These are phyloP conservation scores for Apodemus speciosus DNA, from an alignment of 2,113 vertebrate species.

Conservation along the genomic window DNA sequence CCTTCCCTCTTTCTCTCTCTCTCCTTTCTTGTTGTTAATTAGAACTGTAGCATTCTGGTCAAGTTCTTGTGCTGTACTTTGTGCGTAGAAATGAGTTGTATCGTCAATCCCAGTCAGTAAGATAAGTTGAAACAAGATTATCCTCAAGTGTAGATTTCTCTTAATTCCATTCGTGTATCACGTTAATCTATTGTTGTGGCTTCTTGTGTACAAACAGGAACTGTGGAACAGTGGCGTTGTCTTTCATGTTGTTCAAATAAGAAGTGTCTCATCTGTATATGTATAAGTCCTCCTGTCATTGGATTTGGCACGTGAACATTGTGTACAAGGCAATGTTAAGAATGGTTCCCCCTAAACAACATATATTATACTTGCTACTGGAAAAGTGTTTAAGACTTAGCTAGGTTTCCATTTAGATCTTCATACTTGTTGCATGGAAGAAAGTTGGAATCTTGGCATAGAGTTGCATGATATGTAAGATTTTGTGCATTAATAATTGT, in stretches of 20 bases:
- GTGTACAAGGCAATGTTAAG: slow-evolving; percentile 92
- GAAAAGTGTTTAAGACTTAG: slow-evolving; percentile 89
- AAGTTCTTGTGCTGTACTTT: slow-evolving; percentile 85
- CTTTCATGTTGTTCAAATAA: slow-evolving; percentile 91
- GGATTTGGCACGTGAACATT: slow-evolving; percentile 93
- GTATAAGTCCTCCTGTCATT: slow-evolving; percentile 89
- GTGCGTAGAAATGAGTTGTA: slow-evolving; percentile 85
- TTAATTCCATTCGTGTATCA: slow-evolving; percentile 92
- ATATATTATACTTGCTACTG: slow-evolving; percentile 92
- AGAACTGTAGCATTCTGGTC: slow-evolving; percentile 86
- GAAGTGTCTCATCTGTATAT: slow-evolving; percentile 96
- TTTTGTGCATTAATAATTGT: slow-evolving; percentile 96
- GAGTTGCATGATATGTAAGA: slow-evolving; percentile 98
- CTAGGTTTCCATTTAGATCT: slow-evolving; percentile 92
- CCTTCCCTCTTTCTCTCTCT: slow-evolving; percentile 74
- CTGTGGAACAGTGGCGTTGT: slow-evolving; percentile 96
- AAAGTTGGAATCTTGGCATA: slow-evolving; percentile 94
- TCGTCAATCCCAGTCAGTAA: slow-evolving; percentile 83
- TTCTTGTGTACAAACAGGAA: slow-evolving; percentile 95
- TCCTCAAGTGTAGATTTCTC: slow-evolving; percentile 86
- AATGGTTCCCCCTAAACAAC: slow-evolving; percentile 90
- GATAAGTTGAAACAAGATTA: slow-evolving; percentile 79
- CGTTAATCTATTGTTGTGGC: slow-evolving; percentile 93
- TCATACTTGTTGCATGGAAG: slow-evolving; percentile 99
- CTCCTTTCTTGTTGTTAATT: slow-evolving; percentile 76